Evolutionary conservation across 2,888 invertebrate genomes (phyloP), one percentile per base, ranked within the genome.

Genomic region (Trichopria drosophilae): DNA sequence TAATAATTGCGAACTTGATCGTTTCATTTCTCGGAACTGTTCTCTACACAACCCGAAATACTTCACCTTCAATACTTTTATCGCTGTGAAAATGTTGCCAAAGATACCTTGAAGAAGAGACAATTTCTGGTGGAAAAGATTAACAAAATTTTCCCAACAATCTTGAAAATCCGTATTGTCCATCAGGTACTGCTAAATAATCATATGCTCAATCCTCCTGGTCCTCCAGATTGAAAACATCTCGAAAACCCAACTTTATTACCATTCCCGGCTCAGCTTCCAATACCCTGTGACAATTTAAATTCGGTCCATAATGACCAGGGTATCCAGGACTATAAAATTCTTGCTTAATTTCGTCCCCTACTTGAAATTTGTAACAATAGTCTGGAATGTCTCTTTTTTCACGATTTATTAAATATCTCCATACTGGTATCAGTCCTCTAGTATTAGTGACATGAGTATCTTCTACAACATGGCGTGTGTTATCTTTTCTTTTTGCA

Each of bases 31-130:
- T 78, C 32, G 81, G 81, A 49, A 85, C 76, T 70, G 81, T 86
- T 58, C 81, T 82, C 75, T 86, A 91, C 16, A 88, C 84, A 1
- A 88, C 90, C 62, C 82, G 82, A 76, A 92, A 92, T 1, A 92
- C 92, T 22, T 77, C 77, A 67, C 86, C 86, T 74, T 90, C 87
- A 62, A 91, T 88, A 65, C 84, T 86, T 63, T 88, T 87, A 68
- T 92, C 92, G 6, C 90, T 88, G 61, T 82, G 82, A 77, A 92
- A 92, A 58, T 81, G 81, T n/a, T 68, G 55, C 90, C 90, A 91
- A 50, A 92, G 80, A 75, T 84, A 84, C 36, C 87, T 78, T 58
- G 86, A 85, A 51, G 83, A 81, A 13, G 90, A 89, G 46, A 82
- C 83, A 62, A 91, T 82, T 72, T 84, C 81, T 13, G 84, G 84